Evolutionary conservation across 2,888 invertebrate genomes (phyloP).

Genomic region (Salticus scenicus): DNA sequence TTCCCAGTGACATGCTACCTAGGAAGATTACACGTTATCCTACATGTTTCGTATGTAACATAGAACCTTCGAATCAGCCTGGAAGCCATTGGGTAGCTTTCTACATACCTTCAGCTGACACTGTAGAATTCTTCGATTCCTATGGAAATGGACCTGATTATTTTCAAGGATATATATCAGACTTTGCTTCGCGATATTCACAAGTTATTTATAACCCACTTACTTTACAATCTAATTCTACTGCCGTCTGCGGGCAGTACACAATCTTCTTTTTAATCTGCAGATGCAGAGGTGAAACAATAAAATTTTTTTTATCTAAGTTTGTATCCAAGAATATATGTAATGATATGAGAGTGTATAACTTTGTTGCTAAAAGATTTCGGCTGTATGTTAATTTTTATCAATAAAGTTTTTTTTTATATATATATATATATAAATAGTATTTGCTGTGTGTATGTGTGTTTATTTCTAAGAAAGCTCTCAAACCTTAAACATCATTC

Average conservation of each 20-base stretch:
- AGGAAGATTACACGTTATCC: not conserved
- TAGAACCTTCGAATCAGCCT: not conserved
- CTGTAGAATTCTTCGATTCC: conserved; percentile 2
- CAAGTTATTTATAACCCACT: not conserved
- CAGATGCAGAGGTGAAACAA: not conserved
- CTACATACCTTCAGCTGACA: not conserved
- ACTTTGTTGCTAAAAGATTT: not conserved
- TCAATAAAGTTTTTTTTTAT: conserved; percentile 16
- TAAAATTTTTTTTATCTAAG: not conserved
- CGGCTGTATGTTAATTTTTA: not conserved
- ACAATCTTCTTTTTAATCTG: not conserved
- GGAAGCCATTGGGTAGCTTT: conserved; percentile 4
- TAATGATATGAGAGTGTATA: not conserved
- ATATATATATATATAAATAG: too few species aligned
- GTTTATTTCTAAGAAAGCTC: too few species aligned
- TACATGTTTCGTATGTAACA: not conserved
- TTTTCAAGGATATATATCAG: not conserved
- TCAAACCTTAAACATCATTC: too few species aligned
- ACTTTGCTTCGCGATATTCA: not conserved
- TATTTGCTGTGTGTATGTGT: not conserved
- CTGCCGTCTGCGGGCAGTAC: conserved; percentile 1
- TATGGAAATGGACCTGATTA: not conserved
- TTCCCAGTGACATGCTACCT: conserved; percentile 17
- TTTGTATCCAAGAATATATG: not conserved
- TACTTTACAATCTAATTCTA: not conserved